A percentile compares a stretch with the other conserved stretches of the same genome.
Evolutionary conservation across 2,888 invertebrate species (phyloP).

Genomic region (Acleris sparsana): DNA sequence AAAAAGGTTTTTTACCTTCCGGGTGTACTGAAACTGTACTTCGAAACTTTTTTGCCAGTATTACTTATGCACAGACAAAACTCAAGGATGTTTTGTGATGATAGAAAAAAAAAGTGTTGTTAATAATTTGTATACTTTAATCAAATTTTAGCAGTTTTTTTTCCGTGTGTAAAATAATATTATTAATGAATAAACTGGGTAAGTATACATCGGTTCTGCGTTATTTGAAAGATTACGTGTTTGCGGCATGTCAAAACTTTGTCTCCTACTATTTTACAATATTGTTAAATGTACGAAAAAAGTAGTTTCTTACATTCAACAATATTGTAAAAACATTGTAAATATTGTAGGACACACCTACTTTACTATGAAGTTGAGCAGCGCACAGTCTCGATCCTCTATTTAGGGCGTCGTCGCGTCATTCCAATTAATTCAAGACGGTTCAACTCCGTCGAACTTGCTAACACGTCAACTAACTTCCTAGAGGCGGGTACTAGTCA

Average conservation of each 20-base stretch:
- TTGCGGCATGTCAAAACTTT: no score
- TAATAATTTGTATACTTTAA: no score
- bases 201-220: no score
- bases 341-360: no score
- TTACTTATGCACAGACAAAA: slow-evolving; percentile 22
- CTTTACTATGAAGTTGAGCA: not conserved
- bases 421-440: slow-evolving; percentile 14
- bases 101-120: not conserved
- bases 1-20: slow-evolving; percentile 40
- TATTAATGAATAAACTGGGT: no score
- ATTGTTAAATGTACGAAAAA: no score
- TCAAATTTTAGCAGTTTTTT: no score
- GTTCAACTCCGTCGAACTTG: slow-evolving; percentile 16
- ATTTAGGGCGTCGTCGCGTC: not conserved
- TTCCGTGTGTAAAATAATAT: no score
- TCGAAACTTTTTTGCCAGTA: slow-evolving; percentile 7
- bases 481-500: slow-evolving; percentile 5
- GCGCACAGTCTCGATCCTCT: not conserved
- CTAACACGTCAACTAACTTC: slow-evolving; percentile 10
- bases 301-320: no score
- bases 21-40: slow-evolving; percentile 22
- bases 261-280: no score
- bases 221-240: no score
- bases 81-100: not conserved
- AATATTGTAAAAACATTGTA: no score